Percentiles rank a stretch among this genome's conserved stretches.
phyloP scores from a whole-genome alignment of 2,797 vertebrate species.

The Triplophysa yarkandensis region DNA sequence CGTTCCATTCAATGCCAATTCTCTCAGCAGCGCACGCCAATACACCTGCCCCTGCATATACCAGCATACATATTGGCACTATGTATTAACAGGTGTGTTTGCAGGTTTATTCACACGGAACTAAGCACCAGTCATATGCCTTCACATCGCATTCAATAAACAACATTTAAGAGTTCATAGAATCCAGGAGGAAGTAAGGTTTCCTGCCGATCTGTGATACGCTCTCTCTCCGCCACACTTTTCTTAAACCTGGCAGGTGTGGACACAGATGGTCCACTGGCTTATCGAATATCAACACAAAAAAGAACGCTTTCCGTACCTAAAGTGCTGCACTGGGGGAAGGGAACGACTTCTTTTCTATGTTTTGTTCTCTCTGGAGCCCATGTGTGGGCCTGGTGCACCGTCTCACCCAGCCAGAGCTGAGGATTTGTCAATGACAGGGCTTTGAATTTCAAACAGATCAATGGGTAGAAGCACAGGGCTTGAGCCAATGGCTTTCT shows the following conservation, averaged over 20 bases:
- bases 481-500: constrained; percentile 59
- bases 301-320: constrained; percentile 9
- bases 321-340: constrained; percentile 22
- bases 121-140: constrained; percentile 2
- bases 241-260: constrained; percentile 51
- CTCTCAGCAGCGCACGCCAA: constrained; percentile 51
- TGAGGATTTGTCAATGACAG: constrained; percentile 64
- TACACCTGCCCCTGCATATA: constrained; percentile 46
- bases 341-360: neutral
- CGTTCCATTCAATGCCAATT: constrained; percentile 73
- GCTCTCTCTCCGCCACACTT: constrained; percentile 13
- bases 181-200: constrained; percentile 1
- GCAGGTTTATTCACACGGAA: constrained; percentile 25
- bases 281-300: constrained; percentile 34
- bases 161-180: constrained; percentile 18
- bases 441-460: constrained; percentile 77
- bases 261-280: constrained; percentile 28
- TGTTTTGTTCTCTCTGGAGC: neutral
- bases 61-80: constrained; percentile 34
- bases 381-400: constrained; percentile 30
- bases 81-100: constrained; percentile 42
- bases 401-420: constrained; percentile 43
- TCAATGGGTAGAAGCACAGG: constrained; percentile 71
- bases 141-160: constrained; percentile 30
- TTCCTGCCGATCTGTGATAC: constrained; percentile 19